phyloP scores from a whole-genome alignment of 2,113 vertebrate genomes.

The Paramisgurnus dabryanus region DNA sequence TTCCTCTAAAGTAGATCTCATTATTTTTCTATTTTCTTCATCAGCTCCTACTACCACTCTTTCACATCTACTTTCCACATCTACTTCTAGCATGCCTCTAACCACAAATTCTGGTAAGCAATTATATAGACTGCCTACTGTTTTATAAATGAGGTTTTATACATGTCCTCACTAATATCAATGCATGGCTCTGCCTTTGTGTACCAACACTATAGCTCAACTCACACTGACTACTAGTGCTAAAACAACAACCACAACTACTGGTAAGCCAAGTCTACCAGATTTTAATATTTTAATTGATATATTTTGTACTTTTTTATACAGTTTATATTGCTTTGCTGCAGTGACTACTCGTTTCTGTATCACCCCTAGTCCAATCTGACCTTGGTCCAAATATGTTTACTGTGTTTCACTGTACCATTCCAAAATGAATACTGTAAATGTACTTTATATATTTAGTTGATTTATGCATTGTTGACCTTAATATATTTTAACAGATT shows the following conservation, averaged over 20 bases:
- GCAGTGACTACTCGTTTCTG: background rate
- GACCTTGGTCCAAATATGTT: no score
- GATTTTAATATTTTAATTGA: background rate
- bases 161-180: conserved; percentile 5
- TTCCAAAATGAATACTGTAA: background rate
- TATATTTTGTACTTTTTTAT: background rate
- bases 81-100: conserved; percentile 43
- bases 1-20: background rate
- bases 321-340: no score
- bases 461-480: background rate
- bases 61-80: conserved; percentile 21
- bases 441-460: background rate
- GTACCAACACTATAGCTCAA: background rate
- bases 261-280: conserved; percentile 15
- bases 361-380: conserved; percentile 5
- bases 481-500: background rate
- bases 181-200: conserved; percentile 5
- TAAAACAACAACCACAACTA: conserved; percentile 23
- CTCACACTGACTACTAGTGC: background rate
- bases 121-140: background rate
- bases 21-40: conserved; percentile 56
- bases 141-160: conserved; percentile 21
- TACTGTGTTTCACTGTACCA: background rate
- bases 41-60: conserved; percentile 61
- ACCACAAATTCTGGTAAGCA: conserved; percentile 49